Evolutionary conservation across 1,140 invertebrate species (phyloP).

Genomic region (Drosophila yakuba): DNA sequence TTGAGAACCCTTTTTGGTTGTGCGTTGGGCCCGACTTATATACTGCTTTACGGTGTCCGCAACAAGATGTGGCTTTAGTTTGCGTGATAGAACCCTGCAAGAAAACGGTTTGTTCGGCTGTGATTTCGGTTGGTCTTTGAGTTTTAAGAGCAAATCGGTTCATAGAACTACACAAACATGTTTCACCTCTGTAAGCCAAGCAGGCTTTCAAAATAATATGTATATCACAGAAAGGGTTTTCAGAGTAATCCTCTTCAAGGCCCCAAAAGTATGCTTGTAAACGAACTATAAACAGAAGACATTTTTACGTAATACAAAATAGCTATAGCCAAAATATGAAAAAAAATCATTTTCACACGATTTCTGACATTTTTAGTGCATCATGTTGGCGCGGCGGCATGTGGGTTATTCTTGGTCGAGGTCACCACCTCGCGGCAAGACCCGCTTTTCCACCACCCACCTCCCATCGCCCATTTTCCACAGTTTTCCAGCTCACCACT

Average conservation of each 20-base stretch:
- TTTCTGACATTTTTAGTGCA: constrained; percentile 1
- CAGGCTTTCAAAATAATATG: too few species aligned
- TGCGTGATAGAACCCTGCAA: constrained; percentile 77
- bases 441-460: not conserved
- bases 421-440: constrained; percentile 18
- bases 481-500: constrained; percentile 5
- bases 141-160: too few species aligned
- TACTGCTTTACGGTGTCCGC: constrained; percentile 84
- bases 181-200: too few species aligned
- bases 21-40: constrained; percentile 84
- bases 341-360: not conserved
- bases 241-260: too few species aligned
- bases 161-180: too few species aligned
- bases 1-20: constrained; percentile 80
- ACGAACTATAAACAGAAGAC: too few species aligned
- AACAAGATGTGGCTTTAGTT: constrained; percentile 84
- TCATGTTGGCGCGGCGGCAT: not conserved
- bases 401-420: constrained; percentile 41
- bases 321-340: too few species aligned
- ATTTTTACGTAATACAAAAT: too few species aligned
- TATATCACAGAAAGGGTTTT: too few species aligned
- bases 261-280: too few species aligned
- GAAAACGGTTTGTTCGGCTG: not conserved
- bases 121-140: not conserved
- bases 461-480: not conserved